A percentile compares a stretch with the other conserved stretches of the same genome.
Evolutionary conservation across 2,888 invertebrate species (phyloP).

Genomic region (Rhaphigaster nebulosa): DNA sequence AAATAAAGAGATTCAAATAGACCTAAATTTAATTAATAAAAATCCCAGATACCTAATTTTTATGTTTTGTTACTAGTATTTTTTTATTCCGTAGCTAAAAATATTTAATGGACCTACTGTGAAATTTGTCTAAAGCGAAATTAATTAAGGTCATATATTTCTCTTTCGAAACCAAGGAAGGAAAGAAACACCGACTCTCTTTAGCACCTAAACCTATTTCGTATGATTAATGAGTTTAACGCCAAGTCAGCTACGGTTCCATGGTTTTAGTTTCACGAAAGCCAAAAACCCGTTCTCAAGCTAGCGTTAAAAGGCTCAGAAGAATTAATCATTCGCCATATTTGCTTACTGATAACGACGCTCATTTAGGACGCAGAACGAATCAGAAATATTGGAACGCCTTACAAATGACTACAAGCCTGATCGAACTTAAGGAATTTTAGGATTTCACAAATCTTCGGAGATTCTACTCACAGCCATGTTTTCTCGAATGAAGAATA

Average conservation of each 20-base stretch:
- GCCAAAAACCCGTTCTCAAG: background rate
- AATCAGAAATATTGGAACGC: background rate
- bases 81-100: background rate
- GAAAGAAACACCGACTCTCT: background rate
- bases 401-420: background rate
- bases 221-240: slow-evolving; percentile 1
- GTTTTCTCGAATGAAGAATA: background rate
- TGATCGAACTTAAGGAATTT: background rate
- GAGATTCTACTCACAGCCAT: background rate
- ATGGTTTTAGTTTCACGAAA: background rate
- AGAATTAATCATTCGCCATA: slow-evolving; percentile 17
- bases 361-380: background rate
- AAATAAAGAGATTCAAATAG: too few relatives aligned
- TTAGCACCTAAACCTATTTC: slow-evolving; percentile 18
- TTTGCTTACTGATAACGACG: background rate
- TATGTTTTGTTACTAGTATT: too few relatives aligned
- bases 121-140: background rate
- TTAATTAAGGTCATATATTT: background rate
- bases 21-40: too few relatives aligned
- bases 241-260: slow-evolving; percentile 24
- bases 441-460: background rate
- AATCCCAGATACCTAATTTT: too few relatives aligned
- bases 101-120: background rate
- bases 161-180: background rate
- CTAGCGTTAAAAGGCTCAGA: background rate